Base-by-base conservation (phyloP, 1,140 invertebrate species). In the Brachionus angularis region DNA sequence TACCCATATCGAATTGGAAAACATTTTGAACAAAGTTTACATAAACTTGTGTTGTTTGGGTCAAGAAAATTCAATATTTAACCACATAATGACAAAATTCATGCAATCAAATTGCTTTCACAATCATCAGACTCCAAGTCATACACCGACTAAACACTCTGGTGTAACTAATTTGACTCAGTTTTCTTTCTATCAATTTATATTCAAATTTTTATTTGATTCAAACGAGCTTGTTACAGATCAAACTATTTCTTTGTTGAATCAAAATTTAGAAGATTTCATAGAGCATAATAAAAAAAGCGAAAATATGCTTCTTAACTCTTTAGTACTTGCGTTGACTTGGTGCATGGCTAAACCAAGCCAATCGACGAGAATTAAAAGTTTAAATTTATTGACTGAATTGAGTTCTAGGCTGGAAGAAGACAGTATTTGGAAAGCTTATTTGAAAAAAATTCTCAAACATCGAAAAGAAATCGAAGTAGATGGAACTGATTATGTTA, bases 151-250 rank as follows among this genome's bases (percentile, higher is more conserved):
- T 14, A 58, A 58, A 21, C 12, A 7, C 5, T 3, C 16, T 42
- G 53, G 53, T 12, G 21, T 36, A 3, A 55, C 8, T 31, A 36
- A 18, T 23, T 23, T 36, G 2, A 23, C 33, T 12, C 21, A 18
- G 14, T 21, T 25, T 2, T 58, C 53, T 27, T 58, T 58, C 25
- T 58, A 58, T 36, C 53, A 58, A 14, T 58, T 58, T 58, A 18
- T 58, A 21, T 58, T 58, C 18, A 58, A 58, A 58, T 58, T 58
- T 39, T 14, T 58, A 23, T 18, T 58, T n/a, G n/a, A n/a, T n/a
- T n/a, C n/a, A n/a, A n/a, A n/a, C n/a, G n/a, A n/a, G n/a, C n/a
- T n/a, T n/a, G n/a, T n/a, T n/a, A n/a, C n/a, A 5, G 16, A 39
- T 16, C 53, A 58, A 42, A 58, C 23, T 34, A 21, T 58, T 25